These are phyloP conservation scores for Limanda limanda DNA, from an alignment of 2,113 vertebrate genomes.

Conservation along the genomic window DNA sequence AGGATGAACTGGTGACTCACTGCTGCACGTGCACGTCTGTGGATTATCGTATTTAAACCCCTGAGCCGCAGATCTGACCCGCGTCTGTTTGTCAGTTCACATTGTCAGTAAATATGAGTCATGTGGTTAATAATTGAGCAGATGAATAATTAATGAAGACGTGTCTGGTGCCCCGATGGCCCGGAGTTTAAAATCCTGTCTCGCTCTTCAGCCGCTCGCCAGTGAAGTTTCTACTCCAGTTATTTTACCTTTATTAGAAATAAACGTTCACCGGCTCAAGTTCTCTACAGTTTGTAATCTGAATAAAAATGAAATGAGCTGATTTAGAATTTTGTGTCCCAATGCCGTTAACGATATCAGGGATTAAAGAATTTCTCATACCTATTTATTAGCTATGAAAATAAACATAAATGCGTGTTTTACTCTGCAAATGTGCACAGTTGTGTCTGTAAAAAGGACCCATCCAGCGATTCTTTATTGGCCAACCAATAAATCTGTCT, in stretches of 20 bases:
- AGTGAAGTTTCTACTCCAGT: background rate
- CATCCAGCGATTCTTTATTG: too few relatives aligned
- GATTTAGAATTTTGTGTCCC: too few relatives aligned
- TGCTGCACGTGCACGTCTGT: background rate
- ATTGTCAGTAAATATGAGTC: constrained; percentile 1
- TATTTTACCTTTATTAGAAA: constrained; percentile 13
- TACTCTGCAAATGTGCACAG: too few relatives aligned
- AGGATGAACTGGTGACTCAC: background rate
- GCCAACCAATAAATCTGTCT: too few relatives aligned
- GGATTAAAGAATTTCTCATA: too few relatives aligned
- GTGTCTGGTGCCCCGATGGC: background rate
- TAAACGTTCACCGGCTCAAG: too few relatives aligned
- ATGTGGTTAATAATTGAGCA: background rate
- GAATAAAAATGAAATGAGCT: too few relatives aligned
- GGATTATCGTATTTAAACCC: background rate
- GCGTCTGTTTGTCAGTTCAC: background rate
- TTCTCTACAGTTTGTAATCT: too few relatives aligned
- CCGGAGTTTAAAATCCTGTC: background rate
- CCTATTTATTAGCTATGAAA: too few relatives aligned
- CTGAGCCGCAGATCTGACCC: background rate
- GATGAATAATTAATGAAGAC: background rate
- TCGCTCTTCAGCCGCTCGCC: background rate
- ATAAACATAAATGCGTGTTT: too few relatives aligned
- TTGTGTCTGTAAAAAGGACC: too few relatives aligned
- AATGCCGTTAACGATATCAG: too few relatives aligned